Base-by-base conservation (phyloP, 2,888 invertebrate genomes). In the Microplitis manilae region DNA sequence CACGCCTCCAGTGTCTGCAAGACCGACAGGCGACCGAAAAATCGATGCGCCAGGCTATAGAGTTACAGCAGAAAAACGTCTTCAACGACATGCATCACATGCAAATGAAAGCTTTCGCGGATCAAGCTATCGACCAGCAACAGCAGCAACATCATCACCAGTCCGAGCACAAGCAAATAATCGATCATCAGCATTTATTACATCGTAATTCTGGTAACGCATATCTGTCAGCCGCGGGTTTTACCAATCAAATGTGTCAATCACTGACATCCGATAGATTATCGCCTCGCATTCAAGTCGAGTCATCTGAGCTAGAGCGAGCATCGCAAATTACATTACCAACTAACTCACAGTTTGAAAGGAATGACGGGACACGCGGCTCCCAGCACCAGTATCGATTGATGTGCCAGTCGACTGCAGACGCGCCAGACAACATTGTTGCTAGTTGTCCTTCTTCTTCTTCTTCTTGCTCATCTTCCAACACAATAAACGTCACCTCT, bases 311-410 rank as follows among this genome's bases (percentile, higher is more conserved):
- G 75, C 85, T 85, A 70, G 81, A 84, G 68, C 83, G 82, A 82
- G 80, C 82, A 76, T 86, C 88, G n/a, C 89, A 89, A 81, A 86
- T 89, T 83, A 86, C 87, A 5, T 80, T 88, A 79, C 85, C 89
- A 69, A 85, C 85, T 80, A 83, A 86, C 50, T 83, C 88, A 50
- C 87, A 87, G 76, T 87, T 89, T 82, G 89, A 89, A 77, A 86
- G 87, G 9, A 79, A 83, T 40, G 88, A 89, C 73, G 78, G 83
- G 60, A 81, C 86, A 62, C 87, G 89, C 20, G 79, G 83, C 64
- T 85, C 89, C 50, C 30, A 30, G 30, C 85, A 86, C 38, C 88
- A 88, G 79, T 86, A 88, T 81, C 86, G 87, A 81, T 84, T 86
- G 79, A 83, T 86, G 74, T 87, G 86, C 75, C 80, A 50, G 50